A percentile compares a stretch with the other conserved stretches of the same genome.
Conservation (phyloP, 2,888 invertebrate genomes). For the Ophion costatus region DNA sequence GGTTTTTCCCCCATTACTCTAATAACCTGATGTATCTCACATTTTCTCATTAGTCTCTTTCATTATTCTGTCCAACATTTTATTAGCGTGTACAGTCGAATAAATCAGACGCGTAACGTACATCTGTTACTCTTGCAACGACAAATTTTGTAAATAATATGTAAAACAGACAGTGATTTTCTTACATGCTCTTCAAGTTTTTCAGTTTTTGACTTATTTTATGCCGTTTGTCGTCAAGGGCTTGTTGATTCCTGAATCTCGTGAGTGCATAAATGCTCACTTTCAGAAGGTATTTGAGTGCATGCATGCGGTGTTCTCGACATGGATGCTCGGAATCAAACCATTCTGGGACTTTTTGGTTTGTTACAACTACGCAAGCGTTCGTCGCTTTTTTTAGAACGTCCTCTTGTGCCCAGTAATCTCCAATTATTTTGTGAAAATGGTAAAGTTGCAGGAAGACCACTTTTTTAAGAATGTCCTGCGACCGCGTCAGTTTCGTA, state of each 20-base stretch:
- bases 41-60: too few relatives aligned
- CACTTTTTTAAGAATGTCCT: slow-evolving; percentile 18
- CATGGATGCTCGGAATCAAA: slow-evolving; percentile 11
- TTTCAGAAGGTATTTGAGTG: too few relatives aligned
- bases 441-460: slow-evolving; percentile 17
- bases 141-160: too few relatives aligned
- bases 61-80: too few relatives aligned
- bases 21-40: neutral
- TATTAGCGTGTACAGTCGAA: too few relatives aligned
- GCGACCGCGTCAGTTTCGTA: slow-evolving; percentile 28
- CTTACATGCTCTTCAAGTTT: neutral
- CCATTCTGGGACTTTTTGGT: neutral
- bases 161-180: neutral
- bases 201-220: neutral
- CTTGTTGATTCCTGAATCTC: too few relatives aligned
- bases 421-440: slow-evolving; percentile 2
- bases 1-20: neutral
- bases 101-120: too few relatives aligned
- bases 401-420: slow-evolving; percentile 9
- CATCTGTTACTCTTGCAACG: too few relatives aligned
- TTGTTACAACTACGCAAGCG: neutral
- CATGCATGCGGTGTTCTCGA: neutral
- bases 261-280: too few relatives aligned
- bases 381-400: slow-evolving; percentile 4
- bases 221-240: neutral